phyloP scores from a whole-genome alignment of 2,797 vertebrate genomes.

The Enteromius mattozi region DNA sequence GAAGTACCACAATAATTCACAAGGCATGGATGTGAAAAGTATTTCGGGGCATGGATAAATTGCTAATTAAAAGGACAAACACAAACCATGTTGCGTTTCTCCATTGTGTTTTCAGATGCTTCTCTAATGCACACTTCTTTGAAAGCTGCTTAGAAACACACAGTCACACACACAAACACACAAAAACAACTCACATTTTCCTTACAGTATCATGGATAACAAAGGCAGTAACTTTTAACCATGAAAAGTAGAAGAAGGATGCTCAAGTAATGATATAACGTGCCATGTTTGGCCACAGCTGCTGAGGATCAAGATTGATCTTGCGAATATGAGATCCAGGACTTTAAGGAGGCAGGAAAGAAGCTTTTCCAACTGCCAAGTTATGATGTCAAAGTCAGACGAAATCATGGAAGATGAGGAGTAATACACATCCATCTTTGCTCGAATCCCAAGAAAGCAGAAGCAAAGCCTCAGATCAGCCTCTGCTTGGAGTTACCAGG shows the following conservation, averaged over 20 bases:
- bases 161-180: neutral
- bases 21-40: slow-evolving; percentile 4
- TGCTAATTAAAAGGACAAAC: slow-evolving; percentile 1
- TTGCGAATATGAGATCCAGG: slow-evolving; percentile 16
- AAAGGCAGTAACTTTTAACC: slow-evolving; percentile 57
- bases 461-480: slow-evolving; percentile 51
- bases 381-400: slow-evolving; percentile 33
- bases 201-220: slow-evolving; percentile 64
- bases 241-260: slow-evolving; percentile 20
- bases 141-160: slow-evolving; percentile 45
- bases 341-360: slow-evolving; percentile 1
- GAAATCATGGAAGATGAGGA: slow-evolving; percentile 39
- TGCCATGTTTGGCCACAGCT: slow-evolving; percentile 42
- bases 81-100: slow-evolving; percentile 45
- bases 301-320: slow-evolving; percentile 42
- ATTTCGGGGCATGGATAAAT: neutral
- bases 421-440: slow-evolving; percentile 26
- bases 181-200: slow-evolving; percentile 38
- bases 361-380: neutral
- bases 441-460: slow-evolving; percentile 58
- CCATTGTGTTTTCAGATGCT: slow-evolving; percentile 45
- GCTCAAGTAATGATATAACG: slow-evolving; percentile 58
- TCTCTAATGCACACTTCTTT: slow-evolving; percentile 16
- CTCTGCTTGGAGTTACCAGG: slow-evolving; percentile 36
- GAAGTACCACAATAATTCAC: slow-evolving; percentile 55